Conservation (phyloP, 1,140 invertebrate genomes). For the Scaptomyza pallida region DNA sequence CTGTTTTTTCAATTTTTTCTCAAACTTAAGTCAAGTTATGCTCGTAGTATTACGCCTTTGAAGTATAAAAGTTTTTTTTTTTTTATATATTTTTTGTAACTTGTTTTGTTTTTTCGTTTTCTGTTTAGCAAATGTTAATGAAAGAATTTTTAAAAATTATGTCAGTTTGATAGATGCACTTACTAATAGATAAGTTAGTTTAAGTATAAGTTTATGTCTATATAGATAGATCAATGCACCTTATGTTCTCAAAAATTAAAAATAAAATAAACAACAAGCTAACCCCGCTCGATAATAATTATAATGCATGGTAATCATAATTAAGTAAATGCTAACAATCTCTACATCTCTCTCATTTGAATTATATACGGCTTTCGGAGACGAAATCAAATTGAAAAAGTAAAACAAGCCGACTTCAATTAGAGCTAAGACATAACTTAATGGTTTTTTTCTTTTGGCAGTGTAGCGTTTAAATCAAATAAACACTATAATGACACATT, state of each 20-base stretch:
- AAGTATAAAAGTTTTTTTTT: slow-evolving; percentile 53
- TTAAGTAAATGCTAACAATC: slow-evolving; percentile 75
- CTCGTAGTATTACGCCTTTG: slow-evolving; percentile 16
- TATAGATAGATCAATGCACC: slow-evolving; percentile 59
- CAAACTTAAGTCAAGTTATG: slow-evolving; percentile 51
- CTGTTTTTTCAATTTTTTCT: slow-evolving; percentile 7
- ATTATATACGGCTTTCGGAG: slow-evolving; percentile 14
- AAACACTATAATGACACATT: slow-evolving; percentile 12
- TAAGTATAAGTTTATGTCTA: slow-evolving; percentile 43
- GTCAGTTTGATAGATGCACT: slow-evolving; percentile 43
- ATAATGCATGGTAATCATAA: slow-evolving; percentile 29
- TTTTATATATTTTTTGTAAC: neutral
- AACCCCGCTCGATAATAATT: slow-evolving; percentile 36
- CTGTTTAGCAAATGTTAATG: slow-evolving; percentile 49
- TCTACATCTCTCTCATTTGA: slow-evolving; percentile 79
- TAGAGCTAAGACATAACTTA: slow-evolving; percentile 30
- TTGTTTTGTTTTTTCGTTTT: no score
- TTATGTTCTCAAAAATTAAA: slow-evolving; percentile 36
- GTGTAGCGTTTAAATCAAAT: slow-evolving; percentile 61
- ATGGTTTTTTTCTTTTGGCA: slow-evolving; percentile 62
- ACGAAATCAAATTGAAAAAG: neutral
- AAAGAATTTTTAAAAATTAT: slow-evolving; percentile 57
- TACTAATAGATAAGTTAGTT: slow-evolving; percentile 23
- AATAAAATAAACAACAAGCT: slow-evolving; percentile 39
- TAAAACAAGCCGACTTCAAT: slow-evolving; percentile 2